Percentiles rank a stretch among this genome's conserved stretches.
phyloP scores from a whole-genome alignment of 2,797 vertebrate genomes.

The Taenioides sp. region DNA sequence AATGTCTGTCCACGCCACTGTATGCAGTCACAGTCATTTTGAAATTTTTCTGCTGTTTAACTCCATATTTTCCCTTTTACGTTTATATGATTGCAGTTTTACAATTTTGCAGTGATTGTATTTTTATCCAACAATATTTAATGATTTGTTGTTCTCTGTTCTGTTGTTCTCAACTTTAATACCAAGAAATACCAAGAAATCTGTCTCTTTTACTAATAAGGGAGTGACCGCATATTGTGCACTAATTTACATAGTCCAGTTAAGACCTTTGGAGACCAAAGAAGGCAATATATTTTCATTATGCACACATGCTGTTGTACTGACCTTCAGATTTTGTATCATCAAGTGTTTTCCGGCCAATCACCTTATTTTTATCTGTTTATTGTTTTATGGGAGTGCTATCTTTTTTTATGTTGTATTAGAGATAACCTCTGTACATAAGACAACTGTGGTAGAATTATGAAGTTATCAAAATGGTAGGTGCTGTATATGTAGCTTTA shows the following conservation, averaged over 20 bases:
- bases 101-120: neutral
- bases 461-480: slow-evolving; percentile 4
- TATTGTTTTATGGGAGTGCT: slow-evolving; percentile 20
- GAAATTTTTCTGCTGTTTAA: neutral
- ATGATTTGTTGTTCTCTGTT: too few species aligned
- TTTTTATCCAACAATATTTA: too few species aligned
- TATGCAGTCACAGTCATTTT: too few species aligned
- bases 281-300: slow-evolving; percentile 5
- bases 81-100: neutral
- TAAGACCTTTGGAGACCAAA: too few species aligned
- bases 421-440: neutral
- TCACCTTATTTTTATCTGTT: slow-evolving; percentile 4
- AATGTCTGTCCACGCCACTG: too few species aligned
- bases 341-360: neutral
- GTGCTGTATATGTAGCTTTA: neutral
- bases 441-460: neutral
- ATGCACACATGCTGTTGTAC: neutral
- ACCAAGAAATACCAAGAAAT: too few species aligned
- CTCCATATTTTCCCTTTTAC: neutral
- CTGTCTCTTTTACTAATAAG: too few species aligned
- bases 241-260: too few species aligned
- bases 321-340: slow-evolving; percentile 19
- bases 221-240: too few species aligned
- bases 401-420: neutral
- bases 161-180: too few species aligned